Base-by-base conservation (phyloP, 2,113 vertebrate genomes). In the Antechinus flavipes region DNA sequence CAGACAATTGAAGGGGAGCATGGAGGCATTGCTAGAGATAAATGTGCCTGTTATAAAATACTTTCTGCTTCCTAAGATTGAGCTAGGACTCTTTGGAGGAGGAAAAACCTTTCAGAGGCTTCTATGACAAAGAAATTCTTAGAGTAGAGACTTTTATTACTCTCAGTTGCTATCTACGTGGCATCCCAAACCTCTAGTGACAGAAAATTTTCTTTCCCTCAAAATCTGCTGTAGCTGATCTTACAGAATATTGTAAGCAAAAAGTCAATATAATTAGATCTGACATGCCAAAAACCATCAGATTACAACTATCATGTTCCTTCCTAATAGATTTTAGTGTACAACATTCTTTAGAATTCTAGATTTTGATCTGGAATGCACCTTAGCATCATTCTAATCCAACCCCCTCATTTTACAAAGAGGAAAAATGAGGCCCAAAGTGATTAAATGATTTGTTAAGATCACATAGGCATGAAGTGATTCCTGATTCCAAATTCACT, bases 221-320 rank as follows among this genome's bases (percentile, higher is more conserved):
- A 8, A 56, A 94, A 91, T 54, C 89, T 89, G 0, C 19, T 42
- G 7, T 93, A 96, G 46, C 54, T 91, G 96, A 76, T 0, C 50
- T 89, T 8, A 95, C 46, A 93, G 76, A 61, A 94, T 58, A 23
- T 30, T 84, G 3, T 93, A 91, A 91, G 55, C 26, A 97, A 97
- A 93, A 56, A 90, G 49, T 9, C 7, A 92, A 8, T 26, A 56
- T 19, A 76, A 95, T 7, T 95, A 52, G 2, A 90, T 49, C 0
- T 4, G 1, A n/a, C 8, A 54, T 89, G 30, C 25, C 95, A 55
- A 11, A 91, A 93, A 90, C 50, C 68, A 84, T 84, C 16, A 22
- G 16, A 84, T 84, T 84, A 42, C 35, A 84, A 84, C 7, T 0
- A 23, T 84, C n/a, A 23, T n/a, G 5, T 23, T 35, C 8, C n/a